These are phyloP conservation scores for Chaenodraco wilsoni DNA, from an alignment of 2,797 vertebrate genomes.

Conservation along the genomic window DNA sequence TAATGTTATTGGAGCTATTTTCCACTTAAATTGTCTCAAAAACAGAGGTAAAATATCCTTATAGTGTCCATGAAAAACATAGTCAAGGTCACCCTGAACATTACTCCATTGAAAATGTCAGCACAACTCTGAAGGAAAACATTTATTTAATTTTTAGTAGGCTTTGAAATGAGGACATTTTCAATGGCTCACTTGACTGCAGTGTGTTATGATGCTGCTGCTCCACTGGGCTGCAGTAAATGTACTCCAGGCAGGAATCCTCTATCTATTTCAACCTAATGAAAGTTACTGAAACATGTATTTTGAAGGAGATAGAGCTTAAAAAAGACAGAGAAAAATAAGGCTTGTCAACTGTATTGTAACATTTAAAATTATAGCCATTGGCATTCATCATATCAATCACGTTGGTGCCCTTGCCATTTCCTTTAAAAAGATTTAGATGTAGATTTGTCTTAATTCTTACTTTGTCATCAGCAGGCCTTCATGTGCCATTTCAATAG, in stretches of 20 bases:
- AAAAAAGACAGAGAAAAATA: not conserved
- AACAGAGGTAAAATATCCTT: not conserved
- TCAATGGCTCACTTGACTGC: not conserved
- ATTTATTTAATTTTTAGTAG: not conserved
- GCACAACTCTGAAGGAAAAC: not conserved
- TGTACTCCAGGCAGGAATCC: not conserved
- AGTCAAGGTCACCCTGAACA: not conserved
- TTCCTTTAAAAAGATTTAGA: too few species aligned
- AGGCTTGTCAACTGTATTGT: slow-evolving; percentile 11
- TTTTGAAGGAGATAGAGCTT: not conserved
- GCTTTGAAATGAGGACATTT: not conserved
- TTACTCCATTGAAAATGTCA: not conserved
- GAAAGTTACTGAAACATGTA: not conserved
- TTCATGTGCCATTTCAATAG: too few species aligned
- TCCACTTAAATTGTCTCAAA: not conserved
- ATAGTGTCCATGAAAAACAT: not conserved
- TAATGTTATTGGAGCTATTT: not conserved
- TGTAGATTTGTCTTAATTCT: too few species aligned
- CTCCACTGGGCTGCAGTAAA: not conserved
- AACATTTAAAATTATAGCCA: not conserved
- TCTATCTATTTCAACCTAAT: not conserved
- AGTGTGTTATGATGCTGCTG: not conserved
- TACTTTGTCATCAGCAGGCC: too few species aligned
- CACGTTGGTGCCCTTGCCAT: not conserved
- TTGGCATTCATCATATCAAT: slow-evolving; percentile 14